Evolutionary conservation across 2,113 vertebrate species (phyloP).

Genomic region (Mobula birostris): DNA sequence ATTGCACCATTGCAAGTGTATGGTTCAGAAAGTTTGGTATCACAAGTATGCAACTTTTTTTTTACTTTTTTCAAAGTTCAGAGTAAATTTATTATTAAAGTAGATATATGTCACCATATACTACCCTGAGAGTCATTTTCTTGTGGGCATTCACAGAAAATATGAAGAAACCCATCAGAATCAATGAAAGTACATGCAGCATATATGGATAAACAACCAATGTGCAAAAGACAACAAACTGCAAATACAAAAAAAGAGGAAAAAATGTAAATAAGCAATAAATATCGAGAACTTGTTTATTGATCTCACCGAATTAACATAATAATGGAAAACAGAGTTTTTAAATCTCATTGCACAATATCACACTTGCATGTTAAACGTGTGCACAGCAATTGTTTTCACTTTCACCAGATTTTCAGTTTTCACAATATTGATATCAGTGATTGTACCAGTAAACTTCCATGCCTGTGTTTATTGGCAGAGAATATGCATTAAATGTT

Average conservation of each 20-base stretch:
- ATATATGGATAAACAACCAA: too few species aligned
- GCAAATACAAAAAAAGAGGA: too few species aligned
- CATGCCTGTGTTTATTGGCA: neutral
- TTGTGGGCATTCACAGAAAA: too few species aligned
- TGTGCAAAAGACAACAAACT: too few species aligned
- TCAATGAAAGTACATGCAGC: too few species aligned
- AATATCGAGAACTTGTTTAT: neutral
- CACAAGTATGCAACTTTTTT: neutral
- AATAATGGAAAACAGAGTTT: neutral
- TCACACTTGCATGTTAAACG: neutral
- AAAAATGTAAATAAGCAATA: too few species aligned
- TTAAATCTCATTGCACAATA: neutral
- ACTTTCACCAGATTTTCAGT: neutral
- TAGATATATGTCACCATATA: too few species aligned
- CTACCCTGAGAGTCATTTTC: too few species aligned
- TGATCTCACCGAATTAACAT: neutral
- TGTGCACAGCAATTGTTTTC: neutral
- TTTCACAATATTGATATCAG: neutral
- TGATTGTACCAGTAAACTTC: too few species aligned
- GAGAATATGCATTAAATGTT: neutral
- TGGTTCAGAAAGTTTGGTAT: neutral
- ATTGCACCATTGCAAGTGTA: neutral
- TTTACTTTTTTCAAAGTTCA: neutral
- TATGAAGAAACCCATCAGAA: too few species aligned
- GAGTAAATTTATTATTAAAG: too few species aligned